Evolutionary conservation across 2,113 vertebrate genomes (phyloP).

Genomic region (Cavia aperea): DNA sequence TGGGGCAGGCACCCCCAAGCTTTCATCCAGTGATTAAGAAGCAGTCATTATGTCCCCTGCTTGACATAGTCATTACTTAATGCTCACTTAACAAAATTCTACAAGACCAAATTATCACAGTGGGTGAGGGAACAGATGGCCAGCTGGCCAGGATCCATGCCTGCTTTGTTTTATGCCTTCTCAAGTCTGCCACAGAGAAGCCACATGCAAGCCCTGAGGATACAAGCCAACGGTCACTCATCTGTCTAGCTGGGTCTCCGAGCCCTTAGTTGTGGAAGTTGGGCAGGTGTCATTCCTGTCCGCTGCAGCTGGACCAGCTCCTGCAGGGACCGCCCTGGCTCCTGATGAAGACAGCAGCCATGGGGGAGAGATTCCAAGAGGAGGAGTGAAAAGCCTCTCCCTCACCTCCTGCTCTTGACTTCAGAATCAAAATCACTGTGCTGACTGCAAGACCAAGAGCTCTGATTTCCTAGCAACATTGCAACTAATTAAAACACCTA

Average conservation of each 20-base stretch:
- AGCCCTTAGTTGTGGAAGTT: neutral
- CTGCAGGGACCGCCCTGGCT: neutral
- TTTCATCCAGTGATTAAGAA: slow-evolving; percentile 60
- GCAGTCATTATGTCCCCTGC: slow-evolving; percentile 50
- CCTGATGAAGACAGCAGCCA: neutral
- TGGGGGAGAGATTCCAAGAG: neutral
- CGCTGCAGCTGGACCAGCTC: neutral
- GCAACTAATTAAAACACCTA: neutral
- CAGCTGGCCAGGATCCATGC: slow-evolving; percentile 51
- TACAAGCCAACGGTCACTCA: neutral
- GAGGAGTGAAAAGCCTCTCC: slow-evolving; percentile 11
- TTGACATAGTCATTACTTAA: slow-evolving; percentile 70
- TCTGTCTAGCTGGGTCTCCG: slow-evolving; percentile 38
- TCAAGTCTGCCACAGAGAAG: slow-evolving; percentile 51
- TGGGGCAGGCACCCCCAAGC: slow-evolving; percentile 23
- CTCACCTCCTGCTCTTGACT: neutral
- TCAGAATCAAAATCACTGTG: neutral
- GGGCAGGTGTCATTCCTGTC: neutral
- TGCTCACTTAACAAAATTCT: slow-evolving; percentile 60
- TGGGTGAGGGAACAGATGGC: slow-evolving; percentile 61
- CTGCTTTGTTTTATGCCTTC: slow-evolving; percentile 55
- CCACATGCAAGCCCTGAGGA: slow-evolving; percentile 36
- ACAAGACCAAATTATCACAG: slow-evolving; percentile 67
- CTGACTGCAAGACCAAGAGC: slow-evolving; percentile 18
- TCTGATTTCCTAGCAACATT: neutral